Percentiles rank a stretch among this genome's conserved stretches.
Evolutionary conservation across 2,113 vertebrate species (phyloP).

Genomic region (Capricornis sumatraensis): DNA sequence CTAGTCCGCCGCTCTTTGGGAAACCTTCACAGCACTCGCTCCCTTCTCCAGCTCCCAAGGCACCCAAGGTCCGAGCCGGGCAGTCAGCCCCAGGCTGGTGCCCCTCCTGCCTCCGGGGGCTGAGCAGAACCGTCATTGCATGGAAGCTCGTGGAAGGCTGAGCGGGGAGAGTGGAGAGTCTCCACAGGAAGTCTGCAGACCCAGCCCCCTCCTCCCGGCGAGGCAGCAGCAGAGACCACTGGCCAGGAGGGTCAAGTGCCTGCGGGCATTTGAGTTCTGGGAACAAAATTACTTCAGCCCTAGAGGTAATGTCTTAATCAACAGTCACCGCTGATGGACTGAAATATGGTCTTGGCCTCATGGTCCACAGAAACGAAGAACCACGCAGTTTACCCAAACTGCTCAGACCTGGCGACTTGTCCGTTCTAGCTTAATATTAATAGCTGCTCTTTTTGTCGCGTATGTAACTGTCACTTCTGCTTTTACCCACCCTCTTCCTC

Average conservation of each 20-base stretch:
- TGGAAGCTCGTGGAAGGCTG: not conserved
- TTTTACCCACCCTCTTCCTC: not conserved
- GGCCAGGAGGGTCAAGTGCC: not conserved
- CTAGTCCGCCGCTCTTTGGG: not conserved
- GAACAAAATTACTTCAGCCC: not conserved
- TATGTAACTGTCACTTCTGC: not conserved
- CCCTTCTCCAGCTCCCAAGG: not conserved
- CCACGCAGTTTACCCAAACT: too few species aligned
- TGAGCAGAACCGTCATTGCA: fast-evolving
- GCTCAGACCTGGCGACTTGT: not conserved
- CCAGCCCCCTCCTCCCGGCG: not conserved
- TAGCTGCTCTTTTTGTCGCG: not conserved
- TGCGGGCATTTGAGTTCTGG: not conserved
- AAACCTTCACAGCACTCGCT: not conserved
- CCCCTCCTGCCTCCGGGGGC: too few species aligned
- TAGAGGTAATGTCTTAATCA: not conserved
- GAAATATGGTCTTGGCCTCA: not conserved
- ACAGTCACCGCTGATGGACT: too few species aligned
- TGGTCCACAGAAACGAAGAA: not conserved
- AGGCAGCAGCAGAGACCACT: not conserved
- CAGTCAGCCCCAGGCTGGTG: too few species aligned
- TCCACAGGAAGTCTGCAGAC: too few species aligned
- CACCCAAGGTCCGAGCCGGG: not conserved
- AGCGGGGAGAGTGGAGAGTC: not conserved
- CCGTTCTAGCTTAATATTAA: not conserved